Evolutionary conservation across 2,888 invertebrate genomes (phyloP).

Genomic region (Bellardia pandia): DNA sequence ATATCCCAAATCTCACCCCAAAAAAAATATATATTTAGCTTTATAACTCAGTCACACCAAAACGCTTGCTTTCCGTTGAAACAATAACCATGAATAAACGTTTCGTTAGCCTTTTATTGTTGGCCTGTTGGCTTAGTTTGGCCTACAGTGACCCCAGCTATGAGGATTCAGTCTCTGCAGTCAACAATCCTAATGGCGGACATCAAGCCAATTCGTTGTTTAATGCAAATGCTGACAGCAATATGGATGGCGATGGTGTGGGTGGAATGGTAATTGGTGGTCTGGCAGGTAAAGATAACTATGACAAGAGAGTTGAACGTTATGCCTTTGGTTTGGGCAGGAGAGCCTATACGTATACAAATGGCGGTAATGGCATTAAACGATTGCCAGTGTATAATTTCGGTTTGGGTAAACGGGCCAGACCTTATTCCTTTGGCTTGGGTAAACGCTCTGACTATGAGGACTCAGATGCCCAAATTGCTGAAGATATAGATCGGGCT

Average conservation of each 20-base stretch:
- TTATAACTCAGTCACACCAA: not conserved
- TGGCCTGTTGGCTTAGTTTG: constrained; percentile 78
- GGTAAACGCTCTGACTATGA: constrained; percentile 82
- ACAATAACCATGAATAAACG: constrained; percentile 47
- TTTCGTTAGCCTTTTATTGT: constrained; percentile 74
- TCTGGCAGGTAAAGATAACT: constrained; percentile 71
- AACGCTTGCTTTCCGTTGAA: not conserved
- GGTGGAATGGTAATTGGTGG: constrained; percentile 43
- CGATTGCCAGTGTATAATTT: constrained; percentile 84
- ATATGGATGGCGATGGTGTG: constrained; percentile 72
- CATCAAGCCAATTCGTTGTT: constrained; percentile 73
- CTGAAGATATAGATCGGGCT: constrained; percentile 75
- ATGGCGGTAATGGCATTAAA: constrained; percentile 82
- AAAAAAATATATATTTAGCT: not conserved
- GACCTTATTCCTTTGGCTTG: constrained; percentile 83
- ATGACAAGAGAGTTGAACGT: constrained; percentile 86
- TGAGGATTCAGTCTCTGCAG: constrained; percentile 63
- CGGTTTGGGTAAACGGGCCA: constrained; percentile 83
- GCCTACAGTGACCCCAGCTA: constrained; percentile 78
- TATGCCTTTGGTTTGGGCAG: constrained; percentile 90
- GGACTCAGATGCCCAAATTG: constrained; percentile 75
- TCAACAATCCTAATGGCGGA: constrained; percentile 46
- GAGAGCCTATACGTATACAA: constrained; percentile 85
- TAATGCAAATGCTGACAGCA: constrained; percentile 69
- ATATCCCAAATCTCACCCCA: not conserved